Evolutionary conservation across 2,797 vertebrate species (phyloP).

Genomic region (Euphonia xanthogaster): DNA sequence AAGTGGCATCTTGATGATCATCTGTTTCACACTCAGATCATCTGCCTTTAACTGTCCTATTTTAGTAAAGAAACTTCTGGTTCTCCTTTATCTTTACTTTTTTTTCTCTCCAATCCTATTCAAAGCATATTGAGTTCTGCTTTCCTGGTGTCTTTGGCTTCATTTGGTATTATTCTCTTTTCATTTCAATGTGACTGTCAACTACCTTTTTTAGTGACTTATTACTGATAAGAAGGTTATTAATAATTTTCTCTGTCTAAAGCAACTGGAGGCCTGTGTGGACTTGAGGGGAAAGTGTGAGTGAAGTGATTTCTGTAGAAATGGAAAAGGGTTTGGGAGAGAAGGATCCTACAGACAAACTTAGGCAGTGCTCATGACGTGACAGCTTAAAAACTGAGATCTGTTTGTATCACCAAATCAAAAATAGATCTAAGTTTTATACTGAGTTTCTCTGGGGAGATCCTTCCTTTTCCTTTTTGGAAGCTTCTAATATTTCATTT

Average conservation of each 20-base stretch:
- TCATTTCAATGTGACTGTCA: not conserved
- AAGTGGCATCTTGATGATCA: not conserved
- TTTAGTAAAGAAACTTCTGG: not conserved
- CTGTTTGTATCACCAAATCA: not conserved
- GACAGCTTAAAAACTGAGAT: not conserved
- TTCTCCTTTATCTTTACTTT: not conserved
- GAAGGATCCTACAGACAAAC: not conserved
- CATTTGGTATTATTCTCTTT: not conserved
- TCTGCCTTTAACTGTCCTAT: not conserved
- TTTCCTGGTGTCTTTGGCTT: not conserved
- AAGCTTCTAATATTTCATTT: not conserved
- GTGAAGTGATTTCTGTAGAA: not conserved
- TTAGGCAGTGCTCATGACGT: no score
- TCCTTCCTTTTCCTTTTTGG: not conserved
- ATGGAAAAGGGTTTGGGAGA: not conserved
- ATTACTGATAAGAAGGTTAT: not conserved
- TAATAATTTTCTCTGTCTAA: not conserved
- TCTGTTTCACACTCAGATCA: not conserved
- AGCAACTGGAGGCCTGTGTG: not conserved
- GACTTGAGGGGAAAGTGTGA: not conserved
- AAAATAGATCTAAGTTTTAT: not conserved
- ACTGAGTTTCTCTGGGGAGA: not conserved
- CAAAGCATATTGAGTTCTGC: not conserved
- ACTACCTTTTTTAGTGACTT: not conserved
- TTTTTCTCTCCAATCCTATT: not conserved